phyloP scores from a whole-genome alignment of 2,888 invertebrate genomes.

The Acanthoscelides obtectus region DNA sequence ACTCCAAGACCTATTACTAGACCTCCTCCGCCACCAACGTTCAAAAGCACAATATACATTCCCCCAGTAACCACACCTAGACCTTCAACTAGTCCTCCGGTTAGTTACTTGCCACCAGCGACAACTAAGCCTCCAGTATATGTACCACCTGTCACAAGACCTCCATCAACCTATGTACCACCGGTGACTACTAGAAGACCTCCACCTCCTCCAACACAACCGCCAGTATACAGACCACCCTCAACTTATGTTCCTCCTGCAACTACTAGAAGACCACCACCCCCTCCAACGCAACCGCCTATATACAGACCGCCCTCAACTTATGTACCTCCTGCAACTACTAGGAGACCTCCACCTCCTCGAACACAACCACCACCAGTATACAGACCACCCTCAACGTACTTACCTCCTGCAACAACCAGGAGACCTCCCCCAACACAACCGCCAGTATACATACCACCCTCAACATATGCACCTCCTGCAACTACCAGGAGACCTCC shows the following conservation, averaged over 20 bases:
- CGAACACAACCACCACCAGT: not conserved
- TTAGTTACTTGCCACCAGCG: not conserved
- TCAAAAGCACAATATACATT: not conserved
- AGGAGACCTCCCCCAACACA: not conserved
- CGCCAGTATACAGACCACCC: not conserved
- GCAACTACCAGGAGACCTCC: not conserved
- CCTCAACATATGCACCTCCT: not conserved
- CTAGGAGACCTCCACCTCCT: not conserved
- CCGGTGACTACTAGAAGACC: not conserved
- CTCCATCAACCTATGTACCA: not conserved
- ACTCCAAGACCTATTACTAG: not conserved
- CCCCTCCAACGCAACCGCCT: too few species aligned
- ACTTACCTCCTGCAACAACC: slow-evolving; percentile 1
- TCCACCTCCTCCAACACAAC: not conserved
- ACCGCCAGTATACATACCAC: not conserved
- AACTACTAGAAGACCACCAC: not conserved
- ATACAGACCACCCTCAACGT: not conserved
- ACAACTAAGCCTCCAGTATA: not conserved
- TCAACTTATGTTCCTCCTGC: not conserved
- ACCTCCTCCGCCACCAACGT: not conserved
- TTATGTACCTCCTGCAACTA: not conserved
- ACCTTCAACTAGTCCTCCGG: not conserved
- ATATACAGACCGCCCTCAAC: not conserved
- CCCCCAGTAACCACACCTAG: not conserved
- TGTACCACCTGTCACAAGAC: not conserved